These are phyloP conservation scores for Corythaeola cristata DNA, from an alignment of 2,113 vertebrate genomes.

Conservation along the genomic window DNA sequence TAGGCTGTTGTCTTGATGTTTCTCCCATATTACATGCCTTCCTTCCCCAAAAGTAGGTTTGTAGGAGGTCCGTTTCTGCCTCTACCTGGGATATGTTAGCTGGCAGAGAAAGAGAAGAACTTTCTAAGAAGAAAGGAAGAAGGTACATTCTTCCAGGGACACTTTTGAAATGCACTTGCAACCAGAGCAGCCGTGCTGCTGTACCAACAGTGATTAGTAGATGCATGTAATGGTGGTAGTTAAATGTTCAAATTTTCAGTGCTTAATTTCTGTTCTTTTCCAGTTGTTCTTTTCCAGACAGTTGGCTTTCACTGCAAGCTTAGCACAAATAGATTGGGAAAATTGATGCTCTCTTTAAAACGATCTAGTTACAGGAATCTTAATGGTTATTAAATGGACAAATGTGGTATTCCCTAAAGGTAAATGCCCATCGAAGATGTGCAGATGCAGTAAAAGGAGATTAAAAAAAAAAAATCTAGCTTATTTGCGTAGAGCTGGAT, in stretches of 20 bases:
- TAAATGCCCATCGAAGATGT: not conserved
- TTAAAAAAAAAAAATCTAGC: not conserved
- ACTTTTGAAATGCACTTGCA: not conserved
- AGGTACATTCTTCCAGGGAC: not conserved
- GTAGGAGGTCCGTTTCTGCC: not conserved
- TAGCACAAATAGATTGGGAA: not conserved
- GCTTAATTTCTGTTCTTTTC: not conserved
- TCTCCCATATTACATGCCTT: not conserved
- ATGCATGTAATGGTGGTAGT: not conserved
- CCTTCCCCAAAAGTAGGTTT: not conserved
- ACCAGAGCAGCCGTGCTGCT: not conserved
- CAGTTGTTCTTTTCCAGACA: not conserved
- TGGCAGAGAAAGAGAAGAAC: not conserved
- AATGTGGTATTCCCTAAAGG: not conserved
- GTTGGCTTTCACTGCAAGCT: not conserved
- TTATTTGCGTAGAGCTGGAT: not conserved
- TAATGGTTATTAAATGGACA: not conserved
- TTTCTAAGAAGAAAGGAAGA: not conserved
- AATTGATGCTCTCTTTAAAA: not conserved
- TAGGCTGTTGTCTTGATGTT: not conserved
- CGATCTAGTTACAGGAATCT: not conserved
- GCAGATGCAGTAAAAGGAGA: not conserved
- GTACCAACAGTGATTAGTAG: not conserved
- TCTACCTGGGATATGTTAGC: not conserved
- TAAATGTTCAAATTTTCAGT: not conserved